A percentile compares a stretch with the other conserved stretches of the same genome.
These are phyloP conservation scores for Oryctes rhinoceros DNA, from an alignment of 1,140 invertebrate genomes.

Conservation along the genomic window DNA sequence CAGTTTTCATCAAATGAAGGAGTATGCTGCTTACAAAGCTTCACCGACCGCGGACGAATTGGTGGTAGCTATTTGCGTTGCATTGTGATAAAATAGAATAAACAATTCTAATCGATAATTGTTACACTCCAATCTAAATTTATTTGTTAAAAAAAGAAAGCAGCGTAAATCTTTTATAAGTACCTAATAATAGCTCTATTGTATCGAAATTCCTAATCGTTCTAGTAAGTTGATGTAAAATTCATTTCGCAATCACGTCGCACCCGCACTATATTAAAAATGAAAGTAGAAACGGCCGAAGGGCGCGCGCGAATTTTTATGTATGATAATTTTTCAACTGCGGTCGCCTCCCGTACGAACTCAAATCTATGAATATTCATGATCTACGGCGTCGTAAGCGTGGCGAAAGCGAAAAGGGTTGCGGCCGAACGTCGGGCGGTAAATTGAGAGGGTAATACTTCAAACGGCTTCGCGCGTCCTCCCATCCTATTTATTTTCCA, in stretches of 20 bases:
- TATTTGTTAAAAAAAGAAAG: too few relatives aligned
- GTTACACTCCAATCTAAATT: too few relatives aligned
- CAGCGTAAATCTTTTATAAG: too few relatives aligned
- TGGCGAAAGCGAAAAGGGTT: neutral
- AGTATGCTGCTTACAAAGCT: too few relatives aligned
- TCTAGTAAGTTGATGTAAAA: neutral
- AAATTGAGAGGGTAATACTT: slow-evolving; percentile 35
- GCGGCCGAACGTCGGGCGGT: neutral
- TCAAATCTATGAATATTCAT: slow-evolving; percentile 35
- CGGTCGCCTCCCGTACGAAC: slow-evolving; percentile 5
- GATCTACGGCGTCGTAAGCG: neutral
- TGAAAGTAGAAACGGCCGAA: neutral
- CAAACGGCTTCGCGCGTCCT: slow-evolving; percentile 7
- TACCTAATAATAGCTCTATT: too few relatives aligned
- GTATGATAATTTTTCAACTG: slow-evolving; percentile 29
- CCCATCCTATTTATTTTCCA: slow-evolving; percentile 32
- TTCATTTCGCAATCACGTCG: neutral
- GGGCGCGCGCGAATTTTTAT: neutral
- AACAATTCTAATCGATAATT: too few relatives aligned
- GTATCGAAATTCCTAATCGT: neutral
- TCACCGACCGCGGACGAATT: too few relatives aligned
- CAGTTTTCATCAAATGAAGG: too few relatives aligned
- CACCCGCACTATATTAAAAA: neutral
- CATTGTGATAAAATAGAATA: too few relatives aligned
- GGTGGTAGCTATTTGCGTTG: too few relatives aligned